Conservation (phyloP, 2,113 vertebrate genomes). For the Rhea pennata region DNA sequence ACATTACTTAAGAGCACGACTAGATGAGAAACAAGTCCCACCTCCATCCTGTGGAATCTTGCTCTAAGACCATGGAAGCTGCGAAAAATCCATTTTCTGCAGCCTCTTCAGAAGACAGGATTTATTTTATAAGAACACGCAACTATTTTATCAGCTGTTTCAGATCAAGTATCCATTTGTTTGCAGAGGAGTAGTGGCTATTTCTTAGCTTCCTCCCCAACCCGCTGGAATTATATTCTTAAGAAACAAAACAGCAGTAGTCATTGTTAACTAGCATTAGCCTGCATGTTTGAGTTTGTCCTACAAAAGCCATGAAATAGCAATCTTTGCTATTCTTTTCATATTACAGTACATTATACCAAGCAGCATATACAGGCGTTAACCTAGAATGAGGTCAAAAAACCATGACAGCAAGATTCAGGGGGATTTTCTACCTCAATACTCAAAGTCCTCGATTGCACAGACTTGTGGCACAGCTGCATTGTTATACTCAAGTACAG, state of each 20-base stretch:
- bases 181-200: not conserved
- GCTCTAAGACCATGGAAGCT: conserved; percentile 32
- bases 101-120: conserved; percentile 56
- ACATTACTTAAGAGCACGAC: not conserved
- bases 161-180: not conserved
- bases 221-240: not conserved
- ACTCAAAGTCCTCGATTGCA: not conserved
- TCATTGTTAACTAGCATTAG: not conserved
- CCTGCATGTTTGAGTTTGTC: not conserved
- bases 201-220: not conserved
- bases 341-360: not conserved
- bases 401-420: not conserved
- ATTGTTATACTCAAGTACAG: not conserved
- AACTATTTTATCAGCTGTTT: conserved; percentile 55
- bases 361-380: not conserved
- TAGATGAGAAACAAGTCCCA: conserved; percentile 45
- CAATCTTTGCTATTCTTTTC: conserved; percentile 30
- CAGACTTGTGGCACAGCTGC: conserved; percentile 13
- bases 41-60: conserved; percentile 27
- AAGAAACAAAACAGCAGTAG: not conserved
- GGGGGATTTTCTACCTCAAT: conserved; percentile 31
- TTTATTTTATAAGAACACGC: conserved; percentile 41
- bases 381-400: conserved; percentile 11
- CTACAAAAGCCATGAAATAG: conserved; percentile 27
- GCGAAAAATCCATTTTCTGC: conserved; percentile 62